phyloP scores from a whole-genome alignment of 2,797 vertebrate genomes.

The Gadopsis marmoratus region DNA sequence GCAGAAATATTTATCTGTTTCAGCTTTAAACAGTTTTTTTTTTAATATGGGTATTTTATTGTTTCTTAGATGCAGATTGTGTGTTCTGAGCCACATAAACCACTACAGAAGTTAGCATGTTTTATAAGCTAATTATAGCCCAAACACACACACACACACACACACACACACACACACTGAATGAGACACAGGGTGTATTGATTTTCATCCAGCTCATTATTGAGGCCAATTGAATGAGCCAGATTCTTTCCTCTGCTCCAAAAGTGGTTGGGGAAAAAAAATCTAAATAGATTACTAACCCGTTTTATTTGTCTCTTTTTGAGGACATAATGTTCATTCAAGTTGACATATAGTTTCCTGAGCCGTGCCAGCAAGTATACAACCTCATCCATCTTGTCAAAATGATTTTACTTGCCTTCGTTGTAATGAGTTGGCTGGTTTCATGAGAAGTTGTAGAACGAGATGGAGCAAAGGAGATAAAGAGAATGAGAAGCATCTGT shows the following conservation, averaged over 20 bases:
- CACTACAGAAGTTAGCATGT: slow-evolving; percentile 49
- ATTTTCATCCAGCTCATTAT: slow-evolving; percentile 66
- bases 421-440: slow-evolving; percentile 27
- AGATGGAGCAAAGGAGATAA: slow-evolving; percentile 23
- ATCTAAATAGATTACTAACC: slow-evolving; percentile 38
- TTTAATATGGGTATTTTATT: slow-evolving; percentile 56
- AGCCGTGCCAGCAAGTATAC: slow-evolving; percentile 44
- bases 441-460: slow-evolving; percentile 33
- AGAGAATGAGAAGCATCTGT: slow-evolving; percentile 49
- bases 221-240: slow-evolving; percentile 50
- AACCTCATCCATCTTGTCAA: slow-evolving; percentile 58
- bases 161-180: neutral
- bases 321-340: slow-evolving; percentile 66
- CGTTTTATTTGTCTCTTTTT: slow-evolving; percentile 52
- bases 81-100: slow-evolving; percentile 50
- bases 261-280: slow-evolving; percentile 29
- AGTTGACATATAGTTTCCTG: slow-evolving; percentile 64
- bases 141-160: slow-evolving; percentile 24
- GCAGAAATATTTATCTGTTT: slow-evolving; percentile 71
- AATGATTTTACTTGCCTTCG: slow-evolving; percentile 50
- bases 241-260: slow-evolving; percentile 43
- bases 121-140: slow-evolving; percentile 69
- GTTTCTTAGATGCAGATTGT: slow-evolving; percentile 51
- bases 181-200: slow-evolving; percentile 45
- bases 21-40: slow-evolving; percentile 44